These are phyloP conservation scores for Galago senegalensis DNA, from an alignment of 2,797 vertebrate genomes.

Conservation along the genomic window DNA sequence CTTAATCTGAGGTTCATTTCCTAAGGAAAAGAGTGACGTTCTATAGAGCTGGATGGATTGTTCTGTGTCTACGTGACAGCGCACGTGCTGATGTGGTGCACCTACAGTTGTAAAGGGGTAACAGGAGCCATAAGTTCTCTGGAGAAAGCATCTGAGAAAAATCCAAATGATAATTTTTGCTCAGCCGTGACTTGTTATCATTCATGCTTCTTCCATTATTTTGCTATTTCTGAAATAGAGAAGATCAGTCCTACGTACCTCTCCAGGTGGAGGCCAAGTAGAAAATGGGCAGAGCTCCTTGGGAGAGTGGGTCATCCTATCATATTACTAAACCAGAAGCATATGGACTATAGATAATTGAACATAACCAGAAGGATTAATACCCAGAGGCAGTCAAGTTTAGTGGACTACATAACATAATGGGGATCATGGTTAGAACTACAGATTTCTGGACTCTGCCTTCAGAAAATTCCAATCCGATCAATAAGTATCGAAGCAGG, in stretches of 20 bases:
- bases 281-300: neutral
- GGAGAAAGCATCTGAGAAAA: conserved; percentile 19
- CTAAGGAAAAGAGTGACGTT: neutral
- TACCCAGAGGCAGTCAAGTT: neutral
- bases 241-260: neutral
- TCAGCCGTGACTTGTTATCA: neutral
- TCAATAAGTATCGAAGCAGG: neutral
- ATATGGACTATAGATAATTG: neutral
- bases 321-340: neutral
- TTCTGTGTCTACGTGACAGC: neutral
- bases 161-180: neutral
- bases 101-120: neutral
- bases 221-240: neutral
- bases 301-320: neutral
- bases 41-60: neutral
- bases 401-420: neutral
- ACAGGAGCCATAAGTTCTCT: neutral
- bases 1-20: neutral
- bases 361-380: neutral
- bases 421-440: neutral
- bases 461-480: neutral
- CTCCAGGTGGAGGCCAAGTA: neutral
- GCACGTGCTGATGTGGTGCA: neutral
- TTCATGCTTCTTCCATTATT: neutral
- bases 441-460: neutral